Conservation (phyloP, 2,797 vertebrate species). For the Sebastes diaconus region DNA sequence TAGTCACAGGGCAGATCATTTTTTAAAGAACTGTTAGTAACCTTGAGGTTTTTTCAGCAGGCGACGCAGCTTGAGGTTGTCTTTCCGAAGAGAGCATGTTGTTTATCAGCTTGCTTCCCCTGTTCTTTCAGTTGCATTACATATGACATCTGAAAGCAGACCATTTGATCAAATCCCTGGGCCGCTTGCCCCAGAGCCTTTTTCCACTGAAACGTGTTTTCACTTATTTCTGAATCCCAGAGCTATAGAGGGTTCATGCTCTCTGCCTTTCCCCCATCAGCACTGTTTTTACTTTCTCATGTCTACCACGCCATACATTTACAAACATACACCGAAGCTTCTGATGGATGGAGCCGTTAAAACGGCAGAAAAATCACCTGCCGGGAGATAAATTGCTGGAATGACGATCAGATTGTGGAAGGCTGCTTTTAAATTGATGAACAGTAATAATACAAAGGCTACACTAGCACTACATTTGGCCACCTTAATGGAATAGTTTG, state of each 20-base stretch:
- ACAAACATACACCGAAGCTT: conserved; percentile 29
- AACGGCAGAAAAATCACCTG: conserved; percentile 17
- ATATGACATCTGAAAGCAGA: conserved; percentile 59
- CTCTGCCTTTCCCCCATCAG: conserved; percentile 31
- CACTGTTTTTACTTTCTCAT: conserved; percentile 25
- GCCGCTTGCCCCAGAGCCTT: conserved; percentile 46
- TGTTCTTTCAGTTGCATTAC: conserved; percentile 40
- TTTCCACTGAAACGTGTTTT: conserved; percentile 73
- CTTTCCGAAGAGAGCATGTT: conserved; percentile 35
- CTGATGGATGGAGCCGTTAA: conserved; percentile 2
- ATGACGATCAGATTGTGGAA: not conserved
- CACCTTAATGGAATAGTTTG: conserved; percentile 16
- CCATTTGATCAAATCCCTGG: conserved; percentile 57
- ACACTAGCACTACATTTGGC: conserved; percentile 17
- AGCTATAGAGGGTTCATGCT: conserved; percentile 38
- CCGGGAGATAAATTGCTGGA: conserved; percentile 6
- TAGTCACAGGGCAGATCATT: conserved; percentile 21
- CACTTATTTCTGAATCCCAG: conserved; percentile 62
- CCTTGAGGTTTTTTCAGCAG: conserved; percentile 24
- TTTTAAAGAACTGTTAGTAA: not conserved
- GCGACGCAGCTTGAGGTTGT: conserved; percentile 24
- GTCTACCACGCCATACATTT: conserved; percentile 32
- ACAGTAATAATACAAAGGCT: not conserved
- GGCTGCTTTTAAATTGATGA: conserved; percentile 10
- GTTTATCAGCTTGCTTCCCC: conserved; percentile 50